phyloP scores from a whole-genome alignment of 2,797 vertebrate genomes.

The Macrochelys suwanniensis region DNA sequence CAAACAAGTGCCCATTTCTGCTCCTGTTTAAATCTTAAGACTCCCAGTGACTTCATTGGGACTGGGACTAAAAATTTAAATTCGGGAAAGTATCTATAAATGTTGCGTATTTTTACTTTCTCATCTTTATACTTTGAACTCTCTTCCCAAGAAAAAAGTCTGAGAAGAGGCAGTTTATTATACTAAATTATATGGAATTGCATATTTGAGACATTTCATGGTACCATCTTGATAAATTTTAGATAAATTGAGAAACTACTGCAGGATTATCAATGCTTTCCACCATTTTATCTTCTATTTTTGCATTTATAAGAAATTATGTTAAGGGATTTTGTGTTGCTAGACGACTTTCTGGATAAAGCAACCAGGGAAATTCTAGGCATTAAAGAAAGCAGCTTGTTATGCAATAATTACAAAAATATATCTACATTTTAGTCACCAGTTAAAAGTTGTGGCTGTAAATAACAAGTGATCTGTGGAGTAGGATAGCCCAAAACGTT shows the following conservation, averaged over 20 bases:
- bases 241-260: neutral
- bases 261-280: neutral
- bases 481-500: neutral
- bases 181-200: neutral
- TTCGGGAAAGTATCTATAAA: neutral
- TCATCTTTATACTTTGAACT: neutral
- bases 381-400: neutral
- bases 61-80: neutral
- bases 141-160: neutral
- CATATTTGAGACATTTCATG: neutral
- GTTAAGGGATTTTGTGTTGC: neutral
- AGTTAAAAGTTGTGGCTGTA: neutral
- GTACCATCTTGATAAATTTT: neutral
- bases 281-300: neutral
- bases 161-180: neutral
- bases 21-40: neutral
- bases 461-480: accelerated
- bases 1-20: neutral
- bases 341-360: neutral
- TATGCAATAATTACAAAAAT: neutral
- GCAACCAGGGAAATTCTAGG: neutral
- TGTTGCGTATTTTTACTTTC: neutral
- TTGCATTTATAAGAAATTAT: neutral
- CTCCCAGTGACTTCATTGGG: neutral
- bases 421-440: neutral